These are phyloP conservation scores for Megalonaias nervosa DNA, from an alignment of 1,140 invertebrate species.

Conservation along the genomic window DNA sequence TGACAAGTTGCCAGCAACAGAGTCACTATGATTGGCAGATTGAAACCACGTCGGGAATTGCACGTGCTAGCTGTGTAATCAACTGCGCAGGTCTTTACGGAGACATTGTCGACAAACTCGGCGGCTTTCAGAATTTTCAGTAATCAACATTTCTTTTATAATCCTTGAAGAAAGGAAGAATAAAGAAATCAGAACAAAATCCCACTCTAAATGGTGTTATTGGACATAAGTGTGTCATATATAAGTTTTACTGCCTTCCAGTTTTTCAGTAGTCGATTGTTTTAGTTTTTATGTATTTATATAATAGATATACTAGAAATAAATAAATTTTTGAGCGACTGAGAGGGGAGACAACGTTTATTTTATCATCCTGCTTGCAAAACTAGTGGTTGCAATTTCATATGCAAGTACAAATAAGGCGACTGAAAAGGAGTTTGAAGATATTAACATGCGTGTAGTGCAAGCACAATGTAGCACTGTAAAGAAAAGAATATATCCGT, in stretches of 20 bases:
- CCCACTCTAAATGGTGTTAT: neutral
- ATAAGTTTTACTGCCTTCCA: too few species aligned
- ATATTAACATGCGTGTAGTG: too few species aligned
- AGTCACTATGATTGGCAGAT: conserved; percentile 9
- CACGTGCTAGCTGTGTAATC: conserved; percentile 38
- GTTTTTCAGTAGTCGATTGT: neutral
- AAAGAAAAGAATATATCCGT: too few species aligned
- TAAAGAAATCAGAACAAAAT: neutral
- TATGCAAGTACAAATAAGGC: too few species aligned
- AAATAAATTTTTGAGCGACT: too few species aligned
- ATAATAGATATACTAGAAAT: neutral
- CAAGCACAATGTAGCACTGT: too few species aligned
- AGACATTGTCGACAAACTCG: conserved; percentile 54
- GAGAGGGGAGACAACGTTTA: too few species aligned
- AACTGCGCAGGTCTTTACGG: conserved; percentile 63
- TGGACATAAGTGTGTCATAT: neutral
- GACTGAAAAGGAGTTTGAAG: too few species aligned
- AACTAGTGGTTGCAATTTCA: too few species aligned
- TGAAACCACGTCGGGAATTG: conserved; percentile 29
- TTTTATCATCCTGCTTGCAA: too few species aligned
- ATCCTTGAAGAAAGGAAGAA: neutral
- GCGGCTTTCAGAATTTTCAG: conserved; percentile 47
- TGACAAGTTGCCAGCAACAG: too few species aligned
- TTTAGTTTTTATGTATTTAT: neutral
- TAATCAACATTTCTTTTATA: conserved; percentile 23